A percentile compares a stretch with the other conserved stretches of the same genome.
These are phyloP conservation scores for Paratrypauchen microcephalus DNA, from an alignment of 2,797 vertebrate species.

Conservation along the genomic window DNA sequence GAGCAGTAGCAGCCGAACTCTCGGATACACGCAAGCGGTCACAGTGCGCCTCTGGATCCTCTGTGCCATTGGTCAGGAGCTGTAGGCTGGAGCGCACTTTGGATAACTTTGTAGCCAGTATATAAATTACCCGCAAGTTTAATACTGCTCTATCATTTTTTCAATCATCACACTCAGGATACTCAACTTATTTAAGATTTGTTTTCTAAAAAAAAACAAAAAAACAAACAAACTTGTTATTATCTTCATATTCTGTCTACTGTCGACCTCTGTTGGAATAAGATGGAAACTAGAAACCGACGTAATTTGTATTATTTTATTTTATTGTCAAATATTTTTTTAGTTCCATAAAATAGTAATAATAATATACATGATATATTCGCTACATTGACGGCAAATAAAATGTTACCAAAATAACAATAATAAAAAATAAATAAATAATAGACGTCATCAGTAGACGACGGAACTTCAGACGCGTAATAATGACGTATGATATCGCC, in stretches of 20 bases:
- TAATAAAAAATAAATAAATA: neutral
- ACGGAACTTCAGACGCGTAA: conserved; percentile 48
- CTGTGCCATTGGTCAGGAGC: conserved; percentile 10
- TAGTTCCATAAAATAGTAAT: neutral
- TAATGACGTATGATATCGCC: conserved; percentile 27
- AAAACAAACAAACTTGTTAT: too few relatives aligned
- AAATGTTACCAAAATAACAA: neutral
- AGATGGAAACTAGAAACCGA: neutral
- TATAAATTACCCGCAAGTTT: neutral
- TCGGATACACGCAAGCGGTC: neutral
- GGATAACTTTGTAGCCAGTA: neutral
- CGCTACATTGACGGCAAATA: neutral
- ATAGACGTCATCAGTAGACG: conserved; percentile 41
- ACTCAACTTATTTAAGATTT: neutral
- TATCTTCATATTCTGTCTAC: neutral
- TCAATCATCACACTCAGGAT: neutral
- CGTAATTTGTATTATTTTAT: neutral
- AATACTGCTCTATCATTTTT: neutral
- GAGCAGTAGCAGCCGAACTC: conserved; percentile 30
- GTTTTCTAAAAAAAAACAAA: neutral
- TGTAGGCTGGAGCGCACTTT: neutral
- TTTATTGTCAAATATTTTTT: neutral
- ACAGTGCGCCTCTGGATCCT: conserved; percentile 17
- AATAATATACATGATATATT: neutral
- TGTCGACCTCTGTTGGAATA: conserved; percentile 6